Conservation (phyloP, 2,888 invertebrate genomes). For the Chrysopilus asiliformis region DNA sequence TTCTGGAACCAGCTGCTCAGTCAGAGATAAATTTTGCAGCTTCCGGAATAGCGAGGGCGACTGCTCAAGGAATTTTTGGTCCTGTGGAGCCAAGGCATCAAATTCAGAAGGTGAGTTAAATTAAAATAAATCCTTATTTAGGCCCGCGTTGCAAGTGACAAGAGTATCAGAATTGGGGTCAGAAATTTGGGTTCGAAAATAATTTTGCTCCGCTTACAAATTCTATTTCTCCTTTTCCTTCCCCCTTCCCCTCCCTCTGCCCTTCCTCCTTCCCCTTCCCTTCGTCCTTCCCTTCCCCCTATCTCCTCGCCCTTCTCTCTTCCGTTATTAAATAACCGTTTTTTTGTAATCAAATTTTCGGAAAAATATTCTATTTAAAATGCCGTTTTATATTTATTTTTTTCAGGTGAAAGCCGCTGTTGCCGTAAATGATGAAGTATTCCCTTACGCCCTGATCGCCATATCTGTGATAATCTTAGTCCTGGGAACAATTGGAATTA, state of each 20-base stretch:
- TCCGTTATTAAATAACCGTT: neutral
- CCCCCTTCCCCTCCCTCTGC: too few relatives aligned
- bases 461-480: constrained; percentile 82
- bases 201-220: too few relatives aligned
- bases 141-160: neutral
- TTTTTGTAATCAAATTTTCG: neutral
- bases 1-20: constrained; percentile 47
- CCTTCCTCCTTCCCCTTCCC: too few relatives aligned
- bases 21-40: constrained; percentile 54
- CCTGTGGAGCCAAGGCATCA: constrained; percentile 33
- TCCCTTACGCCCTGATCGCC: constrained; percentile 79
- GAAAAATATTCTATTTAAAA: neutral
- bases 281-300: too few relatives aligned
- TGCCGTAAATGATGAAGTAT: constrained; percentile 52
- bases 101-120: constrained; percentile 27
- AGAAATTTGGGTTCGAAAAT: too few relatives aligned
- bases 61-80: constrained; percentile 51
- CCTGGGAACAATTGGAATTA: constrained; percentile 74
- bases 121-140: neutral
- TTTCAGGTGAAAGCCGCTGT: constrained; percentile 39
- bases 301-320: neutral
- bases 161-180: too few relatives aligned
- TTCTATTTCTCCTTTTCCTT: too few relatives aligned
- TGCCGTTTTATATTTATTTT: neutral
- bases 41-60: constrained; percentile 52